These are phyloP conservation scores for Lacanobia wlatinum DNA, from an alignment of 2,888 invertebrate species.

Conservation along the genomic window DNA sequence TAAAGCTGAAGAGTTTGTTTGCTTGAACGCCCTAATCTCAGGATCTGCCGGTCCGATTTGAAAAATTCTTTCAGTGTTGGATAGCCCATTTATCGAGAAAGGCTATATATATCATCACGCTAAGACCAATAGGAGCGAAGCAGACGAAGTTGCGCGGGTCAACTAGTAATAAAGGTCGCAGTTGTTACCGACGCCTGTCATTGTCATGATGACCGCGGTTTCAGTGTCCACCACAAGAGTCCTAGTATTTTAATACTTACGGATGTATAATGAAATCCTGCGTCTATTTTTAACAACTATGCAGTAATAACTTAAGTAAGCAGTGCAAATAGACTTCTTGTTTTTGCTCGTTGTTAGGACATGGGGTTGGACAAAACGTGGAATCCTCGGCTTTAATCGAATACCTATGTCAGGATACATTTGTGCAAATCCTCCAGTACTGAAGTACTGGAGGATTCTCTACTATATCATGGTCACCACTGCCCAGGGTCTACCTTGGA, in stretches of 20 bases:
- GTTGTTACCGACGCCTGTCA: constrained; percentile 92
- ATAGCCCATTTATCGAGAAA: too few relatives aligned
- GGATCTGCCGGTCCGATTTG: too few relatives aligned
- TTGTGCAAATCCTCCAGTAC: not conserved
- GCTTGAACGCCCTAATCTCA: too few relatives aligned
- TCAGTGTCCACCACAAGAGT: constrained; percentile 76
- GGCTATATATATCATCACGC: too few relatives aligned
- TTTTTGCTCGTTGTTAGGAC: not conserved
- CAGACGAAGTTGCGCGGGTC: too few relatives aligned
- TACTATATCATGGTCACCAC: not conserved
- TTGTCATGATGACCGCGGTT: constrained; percentile 95
- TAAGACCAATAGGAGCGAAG: too few relatives aligned
- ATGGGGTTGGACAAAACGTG: not conserved
- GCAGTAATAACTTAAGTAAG: not conserved
- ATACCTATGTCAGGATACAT: not conserved
- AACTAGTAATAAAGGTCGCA: too few relatives aligned
- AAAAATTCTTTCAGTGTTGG: too few relatives aligned
- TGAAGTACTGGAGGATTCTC: not conserved
- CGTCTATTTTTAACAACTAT: constrained; percentile 14
- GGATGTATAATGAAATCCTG: constrained; percentile 30
- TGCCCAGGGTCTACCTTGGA: not conserved
- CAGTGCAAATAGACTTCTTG: too few relatives aligned
- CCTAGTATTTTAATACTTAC: constrained; percentile 16
- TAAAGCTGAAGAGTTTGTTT: too few relatives aligned
- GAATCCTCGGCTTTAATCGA: not conserved